phyloP scores from a whole-genome alignment of 30 jellyfish, hydroid and myxozoan genomes.

The Turritopsis dohrnii region DNA sequence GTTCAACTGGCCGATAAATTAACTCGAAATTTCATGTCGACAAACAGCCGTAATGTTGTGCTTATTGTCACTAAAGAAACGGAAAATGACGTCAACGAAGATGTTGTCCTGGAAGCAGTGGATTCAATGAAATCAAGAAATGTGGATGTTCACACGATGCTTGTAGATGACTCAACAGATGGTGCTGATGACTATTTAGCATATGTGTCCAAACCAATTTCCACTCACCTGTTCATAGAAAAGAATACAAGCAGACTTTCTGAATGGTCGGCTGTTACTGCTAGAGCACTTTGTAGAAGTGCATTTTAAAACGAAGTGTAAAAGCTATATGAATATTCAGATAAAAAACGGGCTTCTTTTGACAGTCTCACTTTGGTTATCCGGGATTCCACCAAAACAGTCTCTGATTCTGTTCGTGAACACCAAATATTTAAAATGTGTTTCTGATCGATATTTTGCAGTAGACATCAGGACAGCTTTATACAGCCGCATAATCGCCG shows the following conservation, averaged over 20 bases:
- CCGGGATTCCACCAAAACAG: too few relatives aligned
- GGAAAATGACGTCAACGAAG: background rate
- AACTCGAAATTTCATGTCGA: background rate
- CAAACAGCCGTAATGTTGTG: background rate
- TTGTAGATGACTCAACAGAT: background rate
- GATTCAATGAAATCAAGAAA: conserved; percentile 2
- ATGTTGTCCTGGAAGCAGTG: conserved; percentile 1
- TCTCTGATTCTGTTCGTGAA: too few relatives aligned
- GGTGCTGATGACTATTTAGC: background rate
- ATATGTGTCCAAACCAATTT: background rate
- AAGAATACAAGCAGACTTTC: background rate
- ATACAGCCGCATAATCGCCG: too few relatives aligned
- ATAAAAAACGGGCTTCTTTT: too few relatives aligned
- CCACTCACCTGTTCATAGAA: background rate
- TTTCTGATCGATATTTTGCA: too few relatives aligned
- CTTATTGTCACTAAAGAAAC: background rate
- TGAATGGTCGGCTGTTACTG: conserved; percentile 4
- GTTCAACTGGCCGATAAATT: conserved; percentile 2
- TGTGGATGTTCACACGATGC: conserved; percentile 9
- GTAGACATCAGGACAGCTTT: too few relatives aligned
- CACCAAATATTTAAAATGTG: too few relatives aligned
- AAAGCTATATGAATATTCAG: background rate
- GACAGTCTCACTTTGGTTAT: too few relatives aligned
- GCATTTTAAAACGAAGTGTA: background rate
- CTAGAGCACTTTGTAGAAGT: conserved; percentile 2